Conservation (phyloP, 2,797 vertebrate species). For the Numenius phaeopus region DNA sequence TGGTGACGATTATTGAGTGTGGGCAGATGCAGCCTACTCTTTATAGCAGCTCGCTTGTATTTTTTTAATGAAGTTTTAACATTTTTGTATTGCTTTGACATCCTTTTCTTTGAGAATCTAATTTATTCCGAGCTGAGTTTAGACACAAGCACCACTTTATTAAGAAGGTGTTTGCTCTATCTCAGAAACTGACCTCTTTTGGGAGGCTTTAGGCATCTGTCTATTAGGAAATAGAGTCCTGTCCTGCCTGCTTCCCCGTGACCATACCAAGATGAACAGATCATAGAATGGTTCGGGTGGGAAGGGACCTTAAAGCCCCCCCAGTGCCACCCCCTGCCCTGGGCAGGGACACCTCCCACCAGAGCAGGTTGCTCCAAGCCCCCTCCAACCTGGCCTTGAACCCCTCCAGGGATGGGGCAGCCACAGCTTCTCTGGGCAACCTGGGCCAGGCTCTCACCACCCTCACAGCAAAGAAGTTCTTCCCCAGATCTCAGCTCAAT, state of each 20-base stretch:
- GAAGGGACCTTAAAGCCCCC: neutral
- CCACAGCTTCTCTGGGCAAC: too few species aligned
- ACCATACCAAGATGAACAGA: neutral
- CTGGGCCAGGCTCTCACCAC: too few species aligned
- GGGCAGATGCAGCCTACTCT: slow-evolving; percentile 49
- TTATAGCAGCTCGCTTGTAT: neutral
- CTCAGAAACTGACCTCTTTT: neutral
- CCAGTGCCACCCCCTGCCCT: too few species aligned
- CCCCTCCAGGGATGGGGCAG: too few species aligned
- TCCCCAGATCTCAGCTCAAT: too few species aligned
- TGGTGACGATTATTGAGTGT: slow-evolving; percentile 14
- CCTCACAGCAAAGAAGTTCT: too few species aligned
- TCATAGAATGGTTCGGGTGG: neutral
- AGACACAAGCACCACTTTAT: neutral
- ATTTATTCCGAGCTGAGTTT: neutral
- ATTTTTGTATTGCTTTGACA: slow-evolving; percentile 32
- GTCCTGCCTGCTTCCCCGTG: neutral
- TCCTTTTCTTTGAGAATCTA: neutral
- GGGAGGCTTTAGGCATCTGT: neutral
- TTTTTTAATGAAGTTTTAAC: slow-evolving; percentile 25
- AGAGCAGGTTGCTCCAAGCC: too few species aligned
- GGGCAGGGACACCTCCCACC: too few species aligned
- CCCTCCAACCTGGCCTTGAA: too few species aligned
- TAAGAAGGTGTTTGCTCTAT: neutral
- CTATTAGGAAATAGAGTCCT: neutral